These are phyloP conservation scores for Dicrostonyx torquatus DNA, from an alignment of 2,797 vertebrate genomes.

Conservation along the genomic window DNA sequence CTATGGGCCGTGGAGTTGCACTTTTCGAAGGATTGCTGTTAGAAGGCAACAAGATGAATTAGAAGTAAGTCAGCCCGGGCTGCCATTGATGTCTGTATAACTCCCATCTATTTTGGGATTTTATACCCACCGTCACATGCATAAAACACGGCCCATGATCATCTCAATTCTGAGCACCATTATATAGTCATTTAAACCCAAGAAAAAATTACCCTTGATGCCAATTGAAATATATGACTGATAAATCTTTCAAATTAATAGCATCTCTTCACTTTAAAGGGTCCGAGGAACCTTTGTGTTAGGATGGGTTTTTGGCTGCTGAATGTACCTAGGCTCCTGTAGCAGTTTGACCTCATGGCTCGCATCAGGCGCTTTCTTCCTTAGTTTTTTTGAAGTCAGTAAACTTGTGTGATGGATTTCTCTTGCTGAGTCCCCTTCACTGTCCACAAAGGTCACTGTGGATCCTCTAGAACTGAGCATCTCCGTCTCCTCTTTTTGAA, in stretches of 20 bases:
- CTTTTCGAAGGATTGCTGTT: slow-evolving; percentile 61
- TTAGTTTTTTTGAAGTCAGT: background rate
- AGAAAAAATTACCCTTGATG: slow-evolving; percentile 16
- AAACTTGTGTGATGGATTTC: background rate
- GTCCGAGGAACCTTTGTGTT: background rate
- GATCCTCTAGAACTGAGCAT: background rate
- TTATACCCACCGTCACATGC: background rate
- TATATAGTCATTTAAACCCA: slow-evolving; percentile 48
- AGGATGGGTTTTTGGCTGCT: background rate
- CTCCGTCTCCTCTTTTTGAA: background rate
- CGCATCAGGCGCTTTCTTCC: background rate
- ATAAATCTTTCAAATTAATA: slow-evolving; percentile 33
- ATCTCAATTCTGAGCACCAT: slow-evolving; percentile 24
- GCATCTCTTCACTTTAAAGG: background rate
- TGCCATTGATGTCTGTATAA: slow-evolving; percentile 58
- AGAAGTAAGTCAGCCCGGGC: slow-evolving; percentile 31
- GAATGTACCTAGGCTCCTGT: background rate
- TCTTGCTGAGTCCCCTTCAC: background rate
- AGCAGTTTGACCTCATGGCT: background rate
- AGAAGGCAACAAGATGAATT: slow-evolving; percentile 63
- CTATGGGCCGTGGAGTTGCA: slow-evolving; percentile 18
- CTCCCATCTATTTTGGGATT: slow-evolving; percentile 21
- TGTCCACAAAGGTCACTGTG: background rate
- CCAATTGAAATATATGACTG: slow-evolving; percentile 37
- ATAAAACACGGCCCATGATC: slow-evolving; percentile 22